Evolutionary conservation across 2,113 vertebrate species (phyloP).

Genomic region (Eulacestoma nigropectus): DNA sequence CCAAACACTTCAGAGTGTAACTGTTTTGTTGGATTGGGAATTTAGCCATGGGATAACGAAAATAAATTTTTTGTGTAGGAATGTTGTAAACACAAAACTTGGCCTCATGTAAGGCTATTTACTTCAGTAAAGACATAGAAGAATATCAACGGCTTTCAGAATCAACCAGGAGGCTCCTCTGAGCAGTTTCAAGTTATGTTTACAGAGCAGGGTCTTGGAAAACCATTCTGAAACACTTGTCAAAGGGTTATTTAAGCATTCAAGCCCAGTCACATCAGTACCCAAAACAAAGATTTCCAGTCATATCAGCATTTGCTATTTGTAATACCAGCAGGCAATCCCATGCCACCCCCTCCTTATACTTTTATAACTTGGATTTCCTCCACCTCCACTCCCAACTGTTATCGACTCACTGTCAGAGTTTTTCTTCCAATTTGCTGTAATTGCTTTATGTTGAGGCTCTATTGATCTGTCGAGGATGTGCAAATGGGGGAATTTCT

Average conservation of each 20-base stretch:
- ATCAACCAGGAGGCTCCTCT: not conserved
- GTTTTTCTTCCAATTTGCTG: not conserved
- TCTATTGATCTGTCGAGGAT: not conserved
- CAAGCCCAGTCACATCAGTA: not conserved
- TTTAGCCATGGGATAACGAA: not conserved
- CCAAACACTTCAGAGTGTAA: not conserved
- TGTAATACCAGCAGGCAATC: not conserved
- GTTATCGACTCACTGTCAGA: not conserved
- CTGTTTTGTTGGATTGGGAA: not conserved
- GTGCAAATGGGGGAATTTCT: not conserved
- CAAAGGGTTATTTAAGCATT: not conserved
- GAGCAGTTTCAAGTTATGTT: not conserved
- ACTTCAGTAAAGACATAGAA: not conserved
- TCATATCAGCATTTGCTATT: not conserved
- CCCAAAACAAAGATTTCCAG: not conserved
- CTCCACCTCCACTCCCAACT: not conserved
- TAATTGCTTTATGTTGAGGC: not conserved
- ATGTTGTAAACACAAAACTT: not conserved
- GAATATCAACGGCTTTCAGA: not conserved
- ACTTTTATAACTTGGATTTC: not conserved
- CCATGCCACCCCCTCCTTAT: not conserved
- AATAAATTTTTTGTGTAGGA: not conserved
- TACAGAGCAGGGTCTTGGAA: not conserved
- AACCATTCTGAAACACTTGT: not conserved
- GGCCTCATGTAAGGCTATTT: not conserved